These are phyloP conservation scores for Pterois miles DNA, from an alignment of 2,797 vertebrate species.

Conservation along the genomic window DNA sequence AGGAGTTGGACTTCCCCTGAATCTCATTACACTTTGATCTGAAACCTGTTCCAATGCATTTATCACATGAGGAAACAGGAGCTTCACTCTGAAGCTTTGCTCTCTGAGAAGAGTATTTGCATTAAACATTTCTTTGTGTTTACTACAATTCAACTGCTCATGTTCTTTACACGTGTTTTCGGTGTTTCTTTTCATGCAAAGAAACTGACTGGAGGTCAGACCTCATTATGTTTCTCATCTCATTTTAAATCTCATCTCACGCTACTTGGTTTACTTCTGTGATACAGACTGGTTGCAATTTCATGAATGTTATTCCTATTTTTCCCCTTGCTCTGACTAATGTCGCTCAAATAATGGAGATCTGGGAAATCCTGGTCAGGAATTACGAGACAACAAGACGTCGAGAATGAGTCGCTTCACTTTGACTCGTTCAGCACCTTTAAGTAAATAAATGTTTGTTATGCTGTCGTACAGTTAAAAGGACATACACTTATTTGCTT, in stretches of 20 bases:
- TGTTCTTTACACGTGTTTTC: neutral
- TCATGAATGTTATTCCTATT: neutral
- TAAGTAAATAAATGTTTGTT: neutral
- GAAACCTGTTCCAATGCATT: constrained; percentile 35
- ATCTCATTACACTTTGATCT: constrained; percentile 1
- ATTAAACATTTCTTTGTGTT: constrained; percentile 31
- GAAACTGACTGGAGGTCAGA: constrained; percentile 3
- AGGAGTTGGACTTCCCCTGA: neutral
- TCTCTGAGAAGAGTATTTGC: constrained; percentile 38
- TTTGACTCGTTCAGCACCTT: neutral
- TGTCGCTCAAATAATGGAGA: neutral
- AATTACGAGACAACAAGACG: neutral
- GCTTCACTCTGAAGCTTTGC: constrained; percentile 38
- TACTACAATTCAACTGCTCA: constrained; percentile 17
- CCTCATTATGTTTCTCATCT: constrained; percentile 6
- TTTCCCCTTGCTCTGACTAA: neutral
- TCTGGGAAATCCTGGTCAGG: neutral
- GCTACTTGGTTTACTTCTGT: neutral
- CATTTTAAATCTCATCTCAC: constrained; percentile 41
- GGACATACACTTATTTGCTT: too few species aligned
- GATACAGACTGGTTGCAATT: neutral
- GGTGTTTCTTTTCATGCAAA: constrained; percentile 9
- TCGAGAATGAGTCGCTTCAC: neutral
- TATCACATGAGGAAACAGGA: constrained; percentile 41
- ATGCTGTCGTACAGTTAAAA: neutral